phyloP scores from a whole-genome alignment of 2,797 vertebrate species.

The Cercopithecus mitis region DNA sequence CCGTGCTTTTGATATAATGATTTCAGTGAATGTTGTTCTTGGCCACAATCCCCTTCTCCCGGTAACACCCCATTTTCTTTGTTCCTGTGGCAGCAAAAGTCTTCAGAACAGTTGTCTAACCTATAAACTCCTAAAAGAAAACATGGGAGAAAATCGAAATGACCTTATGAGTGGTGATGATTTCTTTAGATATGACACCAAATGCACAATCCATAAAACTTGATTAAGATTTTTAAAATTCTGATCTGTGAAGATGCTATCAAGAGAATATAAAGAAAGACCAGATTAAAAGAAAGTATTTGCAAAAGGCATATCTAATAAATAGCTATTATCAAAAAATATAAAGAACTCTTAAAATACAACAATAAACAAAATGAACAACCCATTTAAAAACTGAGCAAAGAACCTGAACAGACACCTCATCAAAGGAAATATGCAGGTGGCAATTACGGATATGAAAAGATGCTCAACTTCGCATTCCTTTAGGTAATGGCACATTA shows the following conservation, averaged over 20 bases:
- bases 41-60: background rate
- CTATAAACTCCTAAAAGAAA: background rate
- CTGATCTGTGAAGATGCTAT: background rate
- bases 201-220: background rate
- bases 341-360: background rate
- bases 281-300: background rate
- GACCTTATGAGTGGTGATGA: background rate
- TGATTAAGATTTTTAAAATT: background rate
- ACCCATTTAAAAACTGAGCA: background rate
- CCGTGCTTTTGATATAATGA: background rate
- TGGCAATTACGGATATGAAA: background rate
- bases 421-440: background rate
- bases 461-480: background rate
- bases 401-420: background rate
- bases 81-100: background rate
- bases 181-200: background rate
- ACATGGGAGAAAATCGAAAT: background rate
- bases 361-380: background rate
- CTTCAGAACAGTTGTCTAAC: background rate
- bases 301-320: background rate
- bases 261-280: background rate
- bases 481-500: background rate
- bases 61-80: background rate
- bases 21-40: background rate
- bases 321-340: background rate